phyloP scores from a whole-genome alignment of 2,113 vertebrate species.

The Plecturocebus donacophilus region DNA sequence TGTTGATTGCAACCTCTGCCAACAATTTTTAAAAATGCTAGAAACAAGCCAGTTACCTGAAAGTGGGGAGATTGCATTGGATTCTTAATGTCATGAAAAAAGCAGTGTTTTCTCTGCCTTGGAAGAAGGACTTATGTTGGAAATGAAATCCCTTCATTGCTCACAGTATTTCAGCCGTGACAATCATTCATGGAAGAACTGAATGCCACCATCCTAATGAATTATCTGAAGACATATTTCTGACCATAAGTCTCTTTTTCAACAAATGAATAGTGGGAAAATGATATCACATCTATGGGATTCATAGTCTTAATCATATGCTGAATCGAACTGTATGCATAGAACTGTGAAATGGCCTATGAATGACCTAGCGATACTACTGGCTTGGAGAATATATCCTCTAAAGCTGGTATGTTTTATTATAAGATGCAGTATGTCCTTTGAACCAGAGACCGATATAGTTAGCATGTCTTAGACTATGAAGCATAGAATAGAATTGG shows the following conservation, averaged over 20 bases:
- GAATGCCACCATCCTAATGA: neutral
- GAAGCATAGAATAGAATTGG: neutral
- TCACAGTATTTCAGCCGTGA: neutral
- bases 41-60: neutral
- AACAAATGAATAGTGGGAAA: neutral
- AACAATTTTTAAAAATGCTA: neutral
- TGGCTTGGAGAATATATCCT: neutral
- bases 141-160: neutral
- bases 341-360: neutral
- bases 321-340: neutral
- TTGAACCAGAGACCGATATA: neutral
- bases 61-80: neutral
- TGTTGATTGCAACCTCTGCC: neutral
- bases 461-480: neutral
- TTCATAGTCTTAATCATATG: neutral
- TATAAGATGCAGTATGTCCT: neutral
- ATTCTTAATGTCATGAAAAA: neutral
- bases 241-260: neutral
- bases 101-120: neutral
- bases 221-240: neutral
- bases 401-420: neutral
- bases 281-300: neutral
- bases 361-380: neutral
- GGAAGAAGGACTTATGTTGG: neutral
- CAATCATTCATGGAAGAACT: neutral